Evolutionary conservation across 2,888 invertebrate species (phyloP).

Genomic region (Meta bourneti): DNA sequence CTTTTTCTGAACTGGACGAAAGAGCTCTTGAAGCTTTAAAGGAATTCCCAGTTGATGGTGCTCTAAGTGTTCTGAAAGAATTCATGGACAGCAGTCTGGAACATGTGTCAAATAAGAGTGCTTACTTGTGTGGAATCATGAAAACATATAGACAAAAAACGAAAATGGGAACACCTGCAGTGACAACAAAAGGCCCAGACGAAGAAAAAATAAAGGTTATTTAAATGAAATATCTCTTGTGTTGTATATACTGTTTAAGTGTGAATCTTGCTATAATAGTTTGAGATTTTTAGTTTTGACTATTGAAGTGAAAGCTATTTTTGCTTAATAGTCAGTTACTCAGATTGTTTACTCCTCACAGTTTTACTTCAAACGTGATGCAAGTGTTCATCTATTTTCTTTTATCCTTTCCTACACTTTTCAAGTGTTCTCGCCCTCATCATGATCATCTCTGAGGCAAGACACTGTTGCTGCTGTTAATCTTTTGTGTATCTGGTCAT

Average conservation of each 20-base stretch:
- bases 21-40: constrained; percentile 98
- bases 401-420: too few relatives aligned
- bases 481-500: too few relatives aligned
- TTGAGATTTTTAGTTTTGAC: too few relatives aligned
- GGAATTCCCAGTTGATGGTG: constrained; percentile 92
- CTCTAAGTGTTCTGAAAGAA: constrained; percentile 87
- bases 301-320: too few relatives aligned
- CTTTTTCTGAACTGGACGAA: constrained; percentile 97
- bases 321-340: too few relatives aligned
- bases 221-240: not conserved
- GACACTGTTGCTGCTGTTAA: too few relatives aligned
- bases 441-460: too few relatives aligned
- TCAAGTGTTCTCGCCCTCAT: too few relatives aligned
- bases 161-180: constrained; percentile 81
- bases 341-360: too few relatives aligned
- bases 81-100: constrained; percentile 98
- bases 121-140: constrained; percentile 99
- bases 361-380: too few relatives aligned
- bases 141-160: constrained; percentile 94
- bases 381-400: too few relatives aligned
- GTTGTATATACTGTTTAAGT: not conserved
- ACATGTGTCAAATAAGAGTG: constrained; percentile 99
- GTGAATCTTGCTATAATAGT: not conserved
- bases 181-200: constrained; percentile 90
- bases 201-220: constrained; percentile 95